These are phyloP conservation scores for Anseranas semipalmata DNA, from an alignment of 2,113 vertebrate genomes.

Conservation along the genomic window DNA sequence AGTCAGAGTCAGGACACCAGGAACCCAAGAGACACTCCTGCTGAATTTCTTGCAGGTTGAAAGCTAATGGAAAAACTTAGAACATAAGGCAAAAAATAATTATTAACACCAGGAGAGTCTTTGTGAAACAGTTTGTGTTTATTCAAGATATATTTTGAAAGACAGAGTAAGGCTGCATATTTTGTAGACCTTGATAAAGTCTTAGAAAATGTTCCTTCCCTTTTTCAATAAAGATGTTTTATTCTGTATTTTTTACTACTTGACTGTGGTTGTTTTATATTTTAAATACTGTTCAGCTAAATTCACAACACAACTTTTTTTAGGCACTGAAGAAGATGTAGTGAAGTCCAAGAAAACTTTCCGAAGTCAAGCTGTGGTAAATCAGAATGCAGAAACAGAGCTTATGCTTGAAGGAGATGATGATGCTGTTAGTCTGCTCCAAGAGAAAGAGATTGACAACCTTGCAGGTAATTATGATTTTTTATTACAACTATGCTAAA, in stretches of 20 bases:
- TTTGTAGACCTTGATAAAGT: background rate
- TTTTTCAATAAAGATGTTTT: background rate
- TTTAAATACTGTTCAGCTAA: background rate
- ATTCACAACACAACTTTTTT: background rate
- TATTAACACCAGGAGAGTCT: constrained; percentile 32
- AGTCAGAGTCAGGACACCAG: background rate
- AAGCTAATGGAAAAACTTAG: background rate
- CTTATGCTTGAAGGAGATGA: constrained; percentile 94
- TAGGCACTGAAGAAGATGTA: constrained; percentile 86
- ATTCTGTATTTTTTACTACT: background rate
- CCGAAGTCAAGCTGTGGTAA: constrained; percentile 84
- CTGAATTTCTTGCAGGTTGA: background rate
- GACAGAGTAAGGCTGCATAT: background rate
- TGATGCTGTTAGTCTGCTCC: constrained; percentile 90
- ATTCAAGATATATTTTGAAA: background rate
- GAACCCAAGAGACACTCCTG: background rate
- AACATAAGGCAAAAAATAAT: background rate
- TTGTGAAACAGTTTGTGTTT: background rate
- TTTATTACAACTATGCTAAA: background rate
- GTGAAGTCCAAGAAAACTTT: constrained; percentile 87
- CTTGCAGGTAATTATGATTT: constrained; percentile 85
- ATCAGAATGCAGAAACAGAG: constrained; percentile 89
- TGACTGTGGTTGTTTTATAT: background rate
- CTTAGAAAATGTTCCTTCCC: background rate
- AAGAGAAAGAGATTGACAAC: constrained; percentile 96